phyloP scores from a whole-genome alignment of 2,888 invertebrate genomes.

The Cotesia congregata region DNA sequence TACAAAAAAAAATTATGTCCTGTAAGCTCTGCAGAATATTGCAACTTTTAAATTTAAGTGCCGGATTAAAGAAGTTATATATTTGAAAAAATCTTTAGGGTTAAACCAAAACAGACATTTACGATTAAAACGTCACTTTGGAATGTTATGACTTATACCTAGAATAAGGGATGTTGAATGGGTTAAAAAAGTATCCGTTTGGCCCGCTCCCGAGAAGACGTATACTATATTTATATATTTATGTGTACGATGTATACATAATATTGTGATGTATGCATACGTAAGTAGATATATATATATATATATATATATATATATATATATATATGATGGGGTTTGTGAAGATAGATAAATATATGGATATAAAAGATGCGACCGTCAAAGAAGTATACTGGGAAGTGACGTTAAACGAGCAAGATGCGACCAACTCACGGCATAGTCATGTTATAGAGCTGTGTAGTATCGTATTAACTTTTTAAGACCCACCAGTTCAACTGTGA shows the following conservation, averaged over 20 bases:
- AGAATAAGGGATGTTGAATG: slow-evolving; percentile 32
- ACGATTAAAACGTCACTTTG: slow-evolving; percentile 27
- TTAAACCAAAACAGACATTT: slow-evolving; percentile 22
- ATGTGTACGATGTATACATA: not conserved
- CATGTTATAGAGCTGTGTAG: slow-evolving; percentile 4
- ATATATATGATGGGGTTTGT: not conserved
- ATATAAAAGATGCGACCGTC: slow-evolving; percentile 34
- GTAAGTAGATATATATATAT: not conserved
- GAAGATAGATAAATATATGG: slow-evolving; percentile 16
- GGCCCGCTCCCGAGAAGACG: slow-evolving; percentile 52
- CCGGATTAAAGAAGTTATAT: not conserved
- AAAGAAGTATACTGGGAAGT: slow-evolving; percentile 55
- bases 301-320: not conserved
- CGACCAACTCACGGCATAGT: slow-evolving; percentile 4
- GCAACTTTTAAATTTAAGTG: too few relatives aligned
- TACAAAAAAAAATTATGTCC: too few relatives aligned
- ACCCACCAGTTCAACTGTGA: slow-evolving; percentile 3
- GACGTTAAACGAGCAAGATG: slow-evolving; percentile 39
- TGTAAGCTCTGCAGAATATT: too few relatives aligned
- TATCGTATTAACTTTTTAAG: not conserved
- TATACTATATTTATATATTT: slow-evolving; percentile 38
- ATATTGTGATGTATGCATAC: not conserved
- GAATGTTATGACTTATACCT: slow-evolving; percentile 11
- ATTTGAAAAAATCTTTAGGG: slow-evolving; percentile 8
- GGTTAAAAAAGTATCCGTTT: slow-evolving; percentile 43